Base-by-base conservation (phyloP, 2,797 vertebrate genomes). In the Crax fasciolata region DNA sequence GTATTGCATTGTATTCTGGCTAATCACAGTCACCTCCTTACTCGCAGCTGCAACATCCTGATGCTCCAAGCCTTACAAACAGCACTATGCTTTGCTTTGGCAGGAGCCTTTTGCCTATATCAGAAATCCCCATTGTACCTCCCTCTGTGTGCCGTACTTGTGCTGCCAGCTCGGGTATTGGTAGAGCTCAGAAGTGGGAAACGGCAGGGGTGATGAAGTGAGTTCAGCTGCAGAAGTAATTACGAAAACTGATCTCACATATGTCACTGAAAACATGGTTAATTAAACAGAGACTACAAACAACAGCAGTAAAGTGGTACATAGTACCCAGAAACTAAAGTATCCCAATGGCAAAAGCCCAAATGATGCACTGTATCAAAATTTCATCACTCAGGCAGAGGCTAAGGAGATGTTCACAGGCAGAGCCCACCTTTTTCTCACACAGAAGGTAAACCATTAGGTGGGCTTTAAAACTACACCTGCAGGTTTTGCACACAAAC, bases 281-380 rank as follows among this genome's bases (percentile, higher is more conserved):
- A 93, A 84, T 92, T 94, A 92, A 93, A 52, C 16, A 24, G 62
- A 95, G 54, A 27, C 11, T 48, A 54, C 52, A 84, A 85, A 28
- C 41, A 71, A 30, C 61, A 85, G 79, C 68, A 75, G 35, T 38
- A 61, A 65, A 15, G 44, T 41, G 14, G 24, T 28, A 57, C 2
- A 39, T 49, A 28, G 27, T 8, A 38, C 24, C 21, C 32, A 46
- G 24, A 87, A 88, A 82, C 38, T 51, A 65, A 8, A 80, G 54
- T 24, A 63, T 3, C 6, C 23, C 63, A 77, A 30, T 0, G 4
- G 23, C 13, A 63, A 61, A 87, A 85, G 27, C 21, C 57, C 3
- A 71, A 87, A 58, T 3, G 39, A 43, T 55, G 63, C 13, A 43
- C 46, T 57, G 10, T 10, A 35, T 63, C 52, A 44, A 5, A 44